A percentile compares a stretch with the other conserved stretches of the same genome.
phyloP scores from a whole-genome alignment of 2,113 vertebrate genomes.

The Thamnophis sirtalis region DNA sequence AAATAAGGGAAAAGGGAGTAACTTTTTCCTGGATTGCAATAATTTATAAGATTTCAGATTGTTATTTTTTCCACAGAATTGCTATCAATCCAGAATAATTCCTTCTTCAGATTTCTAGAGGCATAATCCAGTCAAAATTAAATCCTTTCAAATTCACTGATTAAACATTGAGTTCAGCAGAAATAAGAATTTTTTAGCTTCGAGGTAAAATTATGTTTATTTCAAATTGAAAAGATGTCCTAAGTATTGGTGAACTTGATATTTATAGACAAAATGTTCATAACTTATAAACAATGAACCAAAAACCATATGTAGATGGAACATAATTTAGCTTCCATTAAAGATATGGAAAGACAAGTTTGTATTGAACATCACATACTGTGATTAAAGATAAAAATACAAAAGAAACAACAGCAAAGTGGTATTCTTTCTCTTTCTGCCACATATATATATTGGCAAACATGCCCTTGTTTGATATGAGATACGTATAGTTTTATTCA shows the following conservation, averaged over 20 bases:
- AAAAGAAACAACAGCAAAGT: background rate
- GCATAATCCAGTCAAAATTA: background rate
- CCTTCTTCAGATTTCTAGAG: background rate
- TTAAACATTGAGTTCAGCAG: background rate
- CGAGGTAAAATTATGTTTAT: background rate
- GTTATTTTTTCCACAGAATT: accelerated
- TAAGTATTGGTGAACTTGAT: background rate
- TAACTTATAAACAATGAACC: background rate
- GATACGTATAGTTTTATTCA: conserved; percentile 64
- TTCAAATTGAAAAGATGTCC: background rate
- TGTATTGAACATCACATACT: background rate
- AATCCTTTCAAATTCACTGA: background rate
- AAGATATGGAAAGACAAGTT: background rate
- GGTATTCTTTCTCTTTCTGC: conserved; percentile 44
- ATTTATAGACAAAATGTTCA: background rate
- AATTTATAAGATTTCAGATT: background rate
- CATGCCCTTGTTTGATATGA: conserved; percentile 50
- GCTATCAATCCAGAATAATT: background rate
- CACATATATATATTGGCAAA: conserved; percentile 37
- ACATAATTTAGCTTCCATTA: background rate
- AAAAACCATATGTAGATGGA: background rate
- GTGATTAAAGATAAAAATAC: background rate
- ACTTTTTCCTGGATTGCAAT: background rate
- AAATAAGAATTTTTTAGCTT: background rate
- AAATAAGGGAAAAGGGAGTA: background rate